Conservation (phyloP, 2,888 invertebrate species). For the Blomia tropicalis region DNA sequence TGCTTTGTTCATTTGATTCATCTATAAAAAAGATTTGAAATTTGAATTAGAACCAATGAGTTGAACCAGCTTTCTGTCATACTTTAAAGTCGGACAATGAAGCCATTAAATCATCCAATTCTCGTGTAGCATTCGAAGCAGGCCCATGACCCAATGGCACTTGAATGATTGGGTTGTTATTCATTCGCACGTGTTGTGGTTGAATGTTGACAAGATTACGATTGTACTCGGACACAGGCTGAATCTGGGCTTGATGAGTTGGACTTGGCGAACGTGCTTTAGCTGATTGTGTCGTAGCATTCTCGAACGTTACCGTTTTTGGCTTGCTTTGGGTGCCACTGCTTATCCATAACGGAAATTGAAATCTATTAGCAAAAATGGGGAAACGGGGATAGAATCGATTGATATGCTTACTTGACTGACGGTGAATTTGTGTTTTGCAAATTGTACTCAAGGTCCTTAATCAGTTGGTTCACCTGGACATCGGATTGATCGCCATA, state of each 20-base stretch:
- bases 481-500: conserved; percentile 9
- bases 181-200: conserved; percentile 3
- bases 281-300: background rate
- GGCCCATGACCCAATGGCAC: conserved; percentile 12
- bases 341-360: no score
- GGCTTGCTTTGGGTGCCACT: background rate
- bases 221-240: conserved; percentile 15
- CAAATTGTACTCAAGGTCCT: conserved; percentile 22
- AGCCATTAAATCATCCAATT: conserved; percentile 88
- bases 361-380: background rate
- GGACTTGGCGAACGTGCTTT: background rate
- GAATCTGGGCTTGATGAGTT: conserved; percentile 3
- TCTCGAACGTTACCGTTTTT: conserved; percentile 9
- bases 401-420: background rate
- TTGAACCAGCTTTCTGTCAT: conserved; percentile 28
- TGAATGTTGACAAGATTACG: conserved; percentile 6
- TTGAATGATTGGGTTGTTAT: conserved; percentile 1
- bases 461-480: conserved; percentile 24
- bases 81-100: conserved; percentile 90
- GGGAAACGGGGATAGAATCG: background rate
- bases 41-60: background rate
- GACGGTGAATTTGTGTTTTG: background rate
- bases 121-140: conserved; percentile 78
- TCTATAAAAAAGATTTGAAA: background rate
- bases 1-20: background rate